These are phyloP conservation scores for Diuraphis noxia DNA, from an alignment of 1,140 invertebrate genomes.

Conservation along the genomic window DNA sequence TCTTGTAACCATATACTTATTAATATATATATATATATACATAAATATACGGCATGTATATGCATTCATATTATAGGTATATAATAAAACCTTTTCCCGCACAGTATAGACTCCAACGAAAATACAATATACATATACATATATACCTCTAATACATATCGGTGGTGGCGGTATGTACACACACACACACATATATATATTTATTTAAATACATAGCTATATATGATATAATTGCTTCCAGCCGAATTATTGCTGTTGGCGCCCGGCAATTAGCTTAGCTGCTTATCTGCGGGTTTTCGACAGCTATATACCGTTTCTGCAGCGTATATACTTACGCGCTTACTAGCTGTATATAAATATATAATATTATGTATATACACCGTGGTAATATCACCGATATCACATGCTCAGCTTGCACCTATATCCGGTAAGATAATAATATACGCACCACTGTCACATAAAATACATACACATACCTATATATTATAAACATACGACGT, in stretches of 20 bases:
- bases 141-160: background rate
- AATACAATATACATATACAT: background rate
- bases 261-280: constrained; percentile 43
- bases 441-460: background rate
- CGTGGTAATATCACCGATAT: background rate
- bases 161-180: too few relatives aligned
- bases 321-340: background rate
- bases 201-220: background rate
- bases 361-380: background rate
- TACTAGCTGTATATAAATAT: background rate
- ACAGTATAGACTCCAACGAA: background rate
- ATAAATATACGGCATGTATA: too few relatives aligned
- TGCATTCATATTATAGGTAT: too few relatives aligned
- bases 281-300: constrained; percentile 40
- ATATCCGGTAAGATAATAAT: too few relatives aligned
- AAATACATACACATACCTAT: background rate
- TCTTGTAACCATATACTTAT: background rate
- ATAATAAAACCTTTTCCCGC: background rate
- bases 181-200: background rate
- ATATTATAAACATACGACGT: too few relatives aligned
- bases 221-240: constrained; percentile 46
- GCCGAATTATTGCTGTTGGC: constrained; percentile 49
- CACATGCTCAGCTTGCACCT: background rate
- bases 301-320: background rate
- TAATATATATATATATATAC: too few relatives aligned